phyloP scores from a whole-genome alignment of 2,113 vertebrate species.

The Thunnus thynnus region DNA sequence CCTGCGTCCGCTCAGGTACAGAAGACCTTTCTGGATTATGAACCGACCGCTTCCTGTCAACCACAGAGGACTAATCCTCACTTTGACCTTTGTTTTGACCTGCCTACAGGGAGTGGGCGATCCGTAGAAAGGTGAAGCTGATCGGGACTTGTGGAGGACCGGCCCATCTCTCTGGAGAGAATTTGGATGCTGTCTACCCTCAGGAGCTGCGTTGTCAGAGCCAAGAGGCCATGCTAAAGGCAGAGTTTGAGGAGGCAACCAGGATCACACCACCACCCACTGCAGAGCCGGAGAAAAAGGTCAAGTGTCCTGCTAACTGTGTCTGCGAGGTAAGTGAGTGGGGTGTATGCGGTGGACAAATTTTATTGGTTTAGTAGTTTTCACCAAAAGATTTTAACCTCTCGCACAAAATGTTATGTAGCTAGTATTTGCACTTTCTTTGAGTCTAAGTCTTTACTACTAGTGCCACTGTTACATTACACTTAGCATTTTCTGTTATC shows the following conservation, averaged over 20 bases:
- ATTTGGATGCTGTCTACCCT: slow-evolving; percentile 86
- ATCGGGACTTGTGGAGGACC: slow-evolving; percentile 87
- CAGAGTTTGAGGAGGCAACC: slow-evolving; percentile 75
- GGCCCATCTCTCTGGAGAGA: slow-evolving; percentile 84
- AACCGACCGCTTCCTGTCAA: neutral
- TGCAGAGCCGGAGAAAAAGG: slow-evolving; percentile 45
- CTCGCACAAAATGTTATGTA: neutral
- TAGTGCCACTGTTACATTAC: no score
- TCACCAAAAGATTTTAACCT: neutral
- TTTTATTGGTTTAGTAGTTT: no score
- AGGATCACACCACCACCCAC: slow-evolving; percentile 18
- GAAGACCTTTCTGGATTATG: neutral
- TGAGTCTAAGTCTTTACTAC: no score
- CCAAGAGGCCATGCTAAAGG: slow-evolving; percentile 81
- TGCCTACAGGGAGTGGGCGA: slow-evolving; percentile 85
- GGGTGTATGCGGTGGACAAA: no score
- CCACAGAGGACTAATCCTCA: neutral
- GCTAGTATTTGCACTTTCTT: neutral
- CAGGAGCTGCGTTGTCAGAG: slow-evolving; percentile 87
- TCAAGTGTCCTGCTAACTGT: slow-evolving; percentile 87
- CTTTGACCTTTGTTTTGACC: neutral
- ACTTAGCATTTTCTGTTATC: no score
- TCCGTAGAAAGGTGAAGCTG: slow-evolving; percentile 76
- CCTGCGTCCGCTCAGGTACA: slow-evolving; percentile 86
- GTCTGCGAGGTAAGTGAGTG: slow-evolving; percentile 83